A percentile compares a stretch with the other conserved stretches of the same genome.
phyloP scores from a whole-genome alignment of 1,140 invertebrate genomes.

The Apis florea region DNA sequence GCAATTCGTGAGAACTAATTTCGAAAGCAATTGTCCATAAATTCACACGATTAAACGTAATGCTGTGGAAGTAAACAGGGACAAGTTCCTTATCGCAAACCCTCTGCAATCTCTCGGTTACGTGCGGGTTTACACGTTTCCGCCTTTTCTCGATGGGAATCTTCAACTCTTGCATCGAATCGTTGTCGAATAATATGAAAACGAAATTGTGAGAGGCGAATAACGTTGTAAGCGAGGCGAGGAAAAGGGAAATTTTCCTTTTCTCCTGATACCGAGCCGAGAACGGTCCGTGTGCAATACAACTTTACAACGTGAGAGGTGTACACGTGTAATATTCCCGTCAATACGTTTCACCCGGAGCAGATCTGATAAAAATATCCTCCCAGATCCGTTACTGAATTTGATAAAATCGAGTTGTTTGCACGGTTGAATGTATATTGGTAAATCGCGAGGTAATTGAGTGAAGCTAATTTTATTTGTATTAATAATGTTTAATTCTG shows the following conservation, averaged over 20 bases:
- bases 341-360: slow-evolving; percentile 21
- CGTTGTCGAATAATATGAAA: slow-evolving; percentile 25
- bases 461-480: no score
- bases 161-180: slow-evolving; percentile 21
- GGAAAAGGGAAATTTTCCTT: slow-evolving; percentile 11
- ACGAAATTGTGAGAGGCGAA: slow-evolving; percentile 36
- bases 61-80: neutral
- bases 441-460: neutral
- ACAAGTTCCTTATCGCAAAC: neutral
- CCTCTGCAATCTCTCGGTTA: slow-evolving; percentile 12
- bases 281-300: slow-evolving; percentile 32
- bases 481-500: neutral
- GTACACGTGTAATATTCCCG: slow-evolving; percentile 32
- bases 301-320: slow-evolving; percentile 46
- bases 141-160: slow-evolving; percentile 4
- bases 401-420: neutral
- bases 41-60: slow-evolving; percentile 36
- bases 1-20: neutral
- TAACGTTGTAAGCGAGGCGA: slow-evolving; percentile 19
- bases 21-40: neutral
- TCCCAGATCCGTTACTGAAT: slow-evolving; percentile 28
- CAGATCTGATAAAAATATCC: slow-evolving; percentile 34
- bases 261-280: slow-evolving; percentile 8
- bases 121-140: slow-evolving; percentile 4
- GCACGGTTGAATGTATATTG: neutral